A percentile compares a stretch with the other conserved stretches of the same genome.
Conservation (phyloP, 2,797 vertebrate species). For the Lutjanus campechanus region DNA sequence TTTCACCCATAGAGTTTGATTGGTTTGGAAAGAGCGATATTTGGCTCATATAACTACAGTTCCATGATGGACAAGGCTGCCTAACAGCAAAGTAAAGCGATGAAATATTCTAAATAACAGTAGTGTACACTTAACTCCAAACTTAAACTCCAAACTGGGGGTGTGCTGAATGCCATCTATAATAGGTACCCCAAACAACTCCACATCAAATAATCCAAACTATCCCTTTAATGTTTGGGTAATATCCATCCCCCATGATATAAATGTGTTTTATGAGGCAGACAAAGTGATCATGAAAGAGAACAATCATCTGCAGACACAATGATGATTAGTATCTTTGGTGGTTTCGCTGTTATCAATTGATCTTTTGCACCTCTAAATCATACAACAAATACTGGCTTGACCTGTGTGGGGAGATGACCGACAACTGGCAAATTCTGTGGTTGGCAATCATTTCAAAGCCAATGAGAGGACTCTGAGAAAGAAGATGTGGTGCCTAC, state of each 20-base stretch:
- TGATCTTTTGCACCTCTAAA: constrained; percentile 33
- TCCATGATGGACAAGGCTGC: no score
- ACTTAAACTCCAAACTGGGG: no score
- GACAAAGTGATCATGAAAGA: constrained; percentile 31
- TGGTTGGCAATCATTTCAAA: constrained; percentile 41
- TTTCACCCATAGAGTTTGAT: no score
- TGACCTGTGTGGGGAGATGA: constrained; percentile 22
- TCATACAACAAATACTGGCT: constrained; percentile 53
- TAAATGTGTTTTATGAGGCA: constrained; percentile 44
- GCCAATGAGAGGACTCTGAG: constrained; percentile 24
- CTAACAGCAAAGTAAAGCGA: no score
- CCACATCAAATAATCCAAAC: no score
- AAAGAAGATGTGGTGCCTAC: constrained; percentile 21
- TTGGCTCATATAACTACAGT: no score
- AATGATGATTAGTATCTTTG: constrained; percentile 68
- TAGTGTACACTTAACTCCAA: no score
- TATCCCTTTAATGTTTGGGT: constrained; percentile 22
- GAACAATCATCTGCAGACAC: constrained; percentile 46
- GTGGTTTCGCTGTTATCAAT: constrained; percentile 57
- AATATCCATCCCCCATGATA: constrained; percentile 17
- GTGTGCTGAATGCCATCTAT: no score
- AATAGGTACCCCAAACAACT: no score
- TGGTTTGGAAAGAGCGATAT: no score
- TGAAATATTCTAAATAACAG: no score
- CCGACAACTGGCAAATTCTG: constrained; percentile 24